Percentiles rank a stretch among this genome's conserved stretches.
These are phyloP conservation scores for Zoanthus sansibaricus DNA, from an alignment of 92 coral and sea anemone species.

Conservation along the genomic window DNA sequence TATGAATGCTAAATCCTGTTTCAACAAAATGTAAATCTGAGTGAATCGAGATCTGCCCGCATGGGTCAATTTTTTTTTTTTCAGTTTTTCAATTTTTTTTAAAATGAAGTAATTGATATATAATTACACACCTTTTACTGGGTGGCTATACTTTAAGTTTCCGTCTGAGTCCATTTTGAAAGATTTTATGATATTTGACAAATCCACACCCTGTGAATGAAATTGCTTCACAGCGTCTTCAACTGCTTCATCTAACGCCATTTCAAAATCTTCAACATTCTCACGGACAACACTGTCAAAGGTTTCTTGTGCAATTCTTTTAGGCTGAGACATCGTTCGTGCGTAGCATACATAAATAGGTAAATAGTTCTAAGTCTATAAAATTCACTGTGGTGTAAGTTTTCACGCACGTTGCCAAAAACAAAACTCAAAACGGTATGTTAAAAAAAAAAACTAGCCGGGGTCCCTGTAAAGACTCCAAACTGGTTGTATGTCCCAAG, in stretches of 20 bases:
- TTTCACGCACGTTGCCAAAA: not conserved
- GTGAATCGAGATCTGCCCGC: too few relatives aligned
- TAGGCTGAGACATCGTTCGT: slow-evolving; percentile 71
- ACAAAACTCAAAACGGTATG: not conserved
- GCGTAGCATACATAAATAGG: not conserved
- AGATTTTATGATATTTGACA: slow-evolving; percentile 77
- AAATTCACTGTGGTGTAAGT: not conserved
- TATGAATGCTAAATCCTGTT: too few relatives aligned
- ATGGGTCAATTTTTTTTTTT: too few relatives aligned
- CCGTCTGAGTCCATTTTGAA: slow-evolving; percentile 65
- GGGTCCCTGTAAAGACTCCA: not conserved
- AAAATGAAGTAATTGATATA: too few relatives aligned
- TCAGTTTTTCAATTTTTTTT: too few relatives aligned
- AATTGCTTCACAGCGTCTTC: slow-evolving; percentile 82
- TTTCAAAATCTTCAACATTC: slow-evolving; percentile 88
- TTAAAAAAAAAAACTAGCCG: not conserved
- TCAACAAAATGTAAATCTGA: too few relatives aligned
- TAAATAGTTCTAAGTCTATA: not conserved
- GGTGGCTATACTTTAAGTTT: slow-evolving; percentile 67
- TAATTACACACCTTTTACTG: slow-evolving; percentile 75
- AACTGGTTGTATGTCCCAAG: not conserved
- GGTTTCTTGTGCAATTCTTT: slow-evolving; percentile 80
- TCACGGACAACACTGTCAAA: slow-evolving; percentile 86
- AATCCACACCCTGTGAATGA: slow-evolving; percentile 86
- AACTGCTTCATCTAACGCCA: slow-evolving; percentile 82